Evolutionary conservation across 2,888 invertebrate species (phyloP), one percentile per base, ranked within the genome.

Genomic region (Cabera pusaria): DNA sequence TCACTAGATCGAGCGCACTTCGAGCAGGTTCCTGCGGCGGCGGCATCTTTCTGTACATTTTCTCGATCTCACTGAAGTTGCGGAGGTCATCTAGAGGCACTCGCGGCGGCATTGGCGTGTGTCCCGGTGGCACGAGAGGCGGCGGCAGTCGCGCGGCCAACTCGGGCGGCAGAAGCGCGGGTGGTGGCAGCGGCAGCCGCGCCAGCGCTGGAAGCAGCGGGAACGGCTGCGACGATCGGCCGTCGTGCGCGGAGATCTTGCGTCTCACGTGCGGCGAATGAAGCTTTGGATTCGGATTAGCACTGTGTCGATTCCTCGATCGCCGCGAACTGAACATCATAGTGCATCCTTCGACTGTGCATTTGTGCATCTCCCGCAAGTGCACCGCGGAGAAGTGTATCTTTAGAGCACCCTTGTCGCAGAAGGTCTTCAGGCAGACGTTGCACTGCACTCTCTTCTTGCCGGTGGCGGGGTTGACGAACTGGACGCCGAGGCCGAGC

Each of bases 311-410:
- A 72, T 98, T 98, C 34, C 98, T 91, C 49, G 97, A 97, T 40
- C 98, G 92, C 37, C 98, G 92, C 42, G 98, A 98, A 84, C 97
- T 98, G 85, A 98, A 98, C 95, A 98, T 97, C 97, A 98, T 98
- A 64, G 96, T 98, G 86, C 98, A 98, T 19, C 98, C 98, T 70
- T 96, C 96, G 26, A 99, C 98, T 6, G 98, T 98, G 85, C 99
- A 99, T 88, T 97, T 97, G 90, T 99, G 99, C 98, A 98, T 98
- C 89, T 99, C 98, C 32, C 98, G 93, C 60, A 98, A 87, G 77
- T 99, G 99, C 46, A 99, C 98, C 8, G 99, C 99, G 42, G 97
- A 98, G 81, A 98, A 98, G 79, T 99, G 99, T 34, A 99, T 99
- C 90, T 99, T 99, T 34, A 99, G 90, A 22, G 99, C 98, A 49